A percentile compares a stretch with the other conserved stretches of the same genome.
Conservation (phyloP, 2,797 vertebrate genomes). For the Mallotus villosus region DNA sequence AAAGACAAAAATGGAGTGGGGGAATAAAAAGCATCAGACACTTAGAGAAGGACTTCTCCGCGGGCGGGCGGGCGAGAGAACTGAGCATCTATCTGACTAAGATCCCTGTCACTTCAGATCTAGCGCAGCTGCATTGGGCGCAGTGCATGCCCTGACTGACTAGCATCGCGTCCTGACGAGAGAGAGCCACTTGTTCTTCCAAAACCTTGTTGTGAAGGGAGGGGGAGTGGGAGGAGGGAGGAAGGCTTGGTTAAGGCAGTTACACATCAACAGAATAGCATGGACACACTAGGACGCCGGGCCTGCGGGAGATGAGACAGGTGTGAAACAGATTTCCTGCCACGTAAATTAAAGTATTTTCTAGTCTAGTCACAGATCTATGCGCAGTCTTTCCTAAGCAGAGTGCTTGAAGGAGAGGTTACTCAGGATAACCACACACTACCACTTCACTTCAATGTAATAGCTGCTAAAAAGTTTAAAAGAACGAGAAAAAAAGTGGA, state of each 20-base stretch:
- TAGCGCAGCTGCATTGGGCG: conserved; percentile 95
- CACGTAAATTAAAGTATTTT: background rate
- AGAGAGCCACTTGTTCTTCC: conserved; percentile 71
- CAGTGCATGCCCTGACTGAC: conserved; percentile 86
- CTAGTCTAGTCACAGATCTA: background rate
- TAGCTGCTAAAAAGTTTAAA: background rate
- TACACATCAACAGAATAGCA: conserved; percentile 65
- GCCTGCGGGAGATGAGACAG: conserved; percentile 61
- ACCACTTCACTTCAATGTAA: too few species aligned
- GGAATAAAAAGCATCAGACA: conserved; percentile 59
- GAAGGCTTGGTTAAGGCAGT: conserved; percentile 80
- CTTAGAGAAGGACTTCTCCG: conserved; percentile 53
- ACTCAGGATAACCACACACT: too few species aligned
- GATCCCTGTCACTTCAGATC: conserved; percentile 83
- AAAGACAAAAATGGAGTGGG: conserved; percentile 52
- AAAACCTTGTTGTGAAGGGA: conserved; percentile 75
- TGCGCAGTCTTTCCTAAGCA: background rate
- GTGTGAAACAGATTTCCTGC: conserved; percentile 45
- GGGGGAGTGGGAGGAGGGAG: conserved; percentile 75
- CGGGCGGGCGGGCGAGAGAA: conserved; percentile 41
- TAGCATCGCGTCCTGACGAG: conserved; percentile 67
- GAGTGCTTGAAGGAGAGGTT: too few species aligned
- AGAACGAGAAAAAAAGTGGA: background rate
- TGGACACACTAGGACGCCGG: conserved; percentile 48
- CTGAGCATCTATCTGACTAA: conserved; percentile 80